Evolutionary conservation across 1,140 invertebrate genomes (phyloP).

Genomic region (Panagrolaimus sp.): DNA sequence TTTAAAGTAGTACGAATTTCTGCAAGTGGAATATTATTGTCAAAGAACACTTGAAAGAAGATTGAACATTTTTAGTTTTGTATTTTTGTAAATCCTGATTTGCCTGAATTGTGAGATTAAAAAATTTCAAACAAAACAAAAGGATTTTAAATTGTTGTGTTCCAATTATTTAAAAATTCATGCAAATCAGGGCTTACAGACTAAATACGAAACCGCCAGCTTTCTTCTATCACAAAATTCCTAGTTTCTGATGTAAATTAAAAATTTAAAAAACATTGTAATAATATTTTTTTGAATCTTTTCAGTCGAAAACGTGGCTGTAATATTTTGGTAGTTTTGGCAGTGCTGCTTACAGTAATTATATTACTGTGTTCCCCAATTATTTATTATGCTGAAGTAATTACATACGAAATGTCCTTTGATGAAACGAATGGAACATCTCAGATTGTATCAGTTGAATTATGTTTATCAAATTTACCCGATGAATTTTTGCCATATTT

Average conservation of each 20-base stretch:
- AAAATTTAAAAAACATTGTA: background rate
- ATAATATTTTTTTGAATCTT: background rate
- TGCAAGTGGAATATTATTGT: too few relatives aligned
- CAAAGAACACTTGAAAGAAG: too few relatives aligned
- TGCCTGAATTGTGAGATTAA: too few relatives aligned
- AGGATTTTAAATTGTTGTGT: too few relatives aligned
- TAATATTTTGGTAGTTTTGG: conserved; percentile 38
- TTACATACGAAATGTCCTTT: background rate
- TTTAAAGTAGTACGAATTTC: too few relatives aligned
- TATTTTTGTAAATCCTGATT: too few relatives aligned
- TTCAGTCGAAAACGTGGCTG: conserved; percentile 23
- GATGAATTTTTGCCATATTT: conserved; percentile 40
- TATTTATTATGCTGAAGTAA: conserved; percentile 47
- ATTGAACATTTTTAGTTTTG: too few relatives aligned
- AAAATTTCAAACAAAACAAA: too few relatives aligned
- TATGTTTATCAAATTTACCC: conserved; percentile 41
- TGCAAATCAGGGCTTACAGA: too few relatives aligned
- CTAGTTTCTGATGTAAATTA: too few relatives aligned
- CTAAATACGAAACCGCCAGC: background rate
- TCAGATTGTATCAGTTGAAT: conserved; percentile 11
- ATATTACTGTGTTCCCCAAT: conserved; percentile 44
- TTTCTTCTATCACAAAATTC: background rate
- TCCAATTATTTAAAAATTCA: too few relatives aligned
- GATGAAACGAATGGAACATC: conserved; percentile 15
- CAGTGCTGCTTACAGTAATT: conserved; percentile 33